Conservation (phyloP, 1,140 invertebrate species). For the Whitmania pigra region DNA sequence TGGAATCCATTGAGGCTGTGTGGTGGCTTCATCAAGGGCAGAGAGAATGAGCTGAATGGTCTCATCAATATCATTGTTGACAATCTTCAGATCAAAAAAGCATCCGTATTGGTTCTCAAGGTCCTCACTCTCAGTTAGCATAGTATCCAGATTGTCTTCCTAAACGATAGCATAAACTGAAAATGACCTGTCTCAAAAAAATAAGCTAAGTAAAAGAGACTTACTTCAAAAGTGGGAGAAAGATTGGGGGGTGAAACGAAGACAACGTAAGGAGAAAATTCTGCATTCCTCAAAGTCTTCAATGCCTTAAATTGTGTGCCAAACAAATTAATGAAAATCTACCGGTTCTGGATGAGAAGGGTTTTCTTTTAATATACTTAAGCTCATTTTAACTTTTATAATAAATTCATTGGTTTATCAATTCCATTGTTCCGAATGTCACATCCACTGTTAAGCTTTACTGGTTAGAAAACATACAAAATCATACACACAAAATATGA, state of each 20-base stretch:
- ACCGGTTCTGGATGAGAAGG: too few relatives aligned
- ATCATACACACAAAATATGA: too few relatives aligned
- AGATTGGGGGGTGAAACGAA: conserved; percentile 88
- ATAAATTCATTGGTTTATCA: too few relatives aligned
- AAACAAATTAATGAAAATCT: too few relatives aligned
- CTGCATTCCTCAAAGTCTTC: conserved; percentile 84
- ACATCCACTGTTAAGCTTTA: too few relatives aligned
- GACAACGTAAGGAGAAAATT: conserved; percentile 88
- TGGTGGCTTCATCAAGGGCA: conserved; percentile 74
- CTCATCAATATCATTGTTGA: conserved; percentile 98
- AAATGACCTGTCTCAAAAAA: too few relatives aligned
- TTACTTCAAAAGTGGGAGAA: conserved; percentile 5
- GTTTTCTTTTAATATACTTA: too few relatives aligned
- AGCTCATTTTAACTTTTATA: too few relatives aligned
- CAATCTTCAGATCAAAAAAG: conserved; percentile 91
- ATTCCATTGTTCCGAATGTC: too few relatives aligned
- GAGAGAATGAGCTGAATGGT: conserved; percentile 81
- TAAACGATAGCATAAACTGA: conserved; percentile 24
- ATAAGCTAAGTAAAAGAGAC: background rate
- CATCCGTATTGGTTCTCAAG: conserved; percentile 89
- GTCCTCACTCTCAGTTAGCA: conserved; percentile 88
- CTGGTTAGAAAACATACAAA: too few relatives aligned
- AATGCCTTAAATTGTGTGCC: conserved; percentile 54
- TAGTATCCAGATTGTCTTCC: conserved; percentile 74
- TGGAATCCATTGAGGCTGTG: conserved; percentile 78